Evolutionary conservation across 2,797 vertebrate genomes (phyloP), one percentile per base, ranked within the genome.

Genomic region (Apogon talboti): DNA sequence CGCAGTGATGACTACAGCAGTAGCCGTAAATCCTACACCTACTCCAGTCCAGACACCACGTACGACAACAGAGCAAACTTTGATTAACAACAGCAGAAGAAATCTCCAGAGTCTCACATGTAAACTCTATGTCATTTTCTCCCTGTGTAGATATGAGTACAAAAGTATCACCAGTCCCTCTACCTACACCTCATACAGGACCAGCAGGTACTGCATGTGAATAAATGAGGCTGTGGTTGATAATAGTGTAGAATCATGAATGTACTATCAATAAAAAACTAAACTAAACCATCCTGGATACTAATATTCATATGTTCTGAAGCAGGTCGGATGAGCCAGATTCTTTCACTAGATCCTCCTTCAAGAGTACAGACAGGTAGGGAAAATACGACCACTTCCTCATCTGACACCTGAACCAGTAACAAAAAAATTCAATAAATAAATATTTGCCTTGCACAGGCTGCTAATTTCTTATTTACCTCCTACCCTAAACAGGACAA

Each of bases 331-430:
- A 89, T 44, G 87, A 91, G 12, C 13, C 48, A 43, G 83, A 84
- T 40, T 38, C 66, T 58, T 66, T 77, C 75, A 81, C 86, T 3
- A 86, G 59, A 53, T 81, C 87, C 12, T 86, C 90, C 3, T 43
- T 28, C 0, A 91, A 79, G 72, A 91, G 42, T 7, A 3, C 95
- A 75, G 96, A 98, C 63, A 93, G 92, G 96, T 97, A 73, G 0
- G 79, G 61, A 40, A 56, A 45, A 3, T 9, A 9, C 4, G 1
- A 33, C 11, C 8, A 4, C 21, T 48, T 3, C 6, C 15, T 43
- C 4, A 21, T 0, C 18, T 6, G 12, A 56, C n/a, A 3, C 15
- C 21, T 11, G 7, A 37, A 35, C 46, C 24, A 50, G 1, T 35
- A 11, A 28, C 3, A 28, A 28, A 28, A 21, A 21, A 21, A n/a